phyloP scores from a whole-genome alignment of 2,113 vertebrate genomes.

The Lethenteron camtschaticum region DNA sequence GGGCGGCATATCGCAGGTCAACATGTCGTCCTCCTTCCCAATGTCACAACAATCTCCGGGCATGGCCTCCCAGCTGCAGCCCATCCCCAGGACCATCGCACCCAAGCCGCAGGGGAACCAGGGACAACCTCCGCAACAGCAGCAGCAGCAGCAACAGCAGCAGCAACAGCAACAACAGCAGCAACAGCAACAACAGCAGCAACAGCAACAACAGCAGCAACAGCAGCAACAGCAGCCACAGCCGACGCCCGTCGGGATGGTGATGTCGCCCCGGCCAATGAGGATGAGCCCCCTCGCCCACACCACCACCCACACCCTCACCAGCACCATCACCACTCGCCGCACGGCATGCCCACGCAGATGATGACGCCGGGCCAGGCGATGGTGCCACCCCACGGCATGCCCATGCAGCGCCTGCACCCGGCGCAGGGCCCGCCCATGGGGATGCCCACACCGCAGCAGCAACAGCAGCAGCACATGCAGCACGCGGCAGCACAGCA shows the following conservation, averaged over 20 bases:
- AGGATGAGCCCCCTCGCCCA: too few relatives aligned
- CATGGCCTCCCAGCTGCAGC: constrained; percentile 3
- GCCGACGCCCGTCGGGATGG: too few relatives aligned
- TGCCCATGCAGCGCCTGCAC: constrained; percentile 3
- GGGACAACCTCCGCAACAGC: not conserved
- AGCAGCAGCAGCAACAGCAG: not conserved
- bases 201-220: too few relatives aligned
- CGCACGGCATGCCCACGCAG: too few relatives aligned
- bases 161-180: too few relatives aligned
- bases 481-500: not conserved
- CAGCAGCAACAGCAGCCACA: too few relatives aligned
- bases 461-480: constrained; percentile 1
- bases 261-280: too few relatives aligned
- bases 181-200: too few relatives aligned
- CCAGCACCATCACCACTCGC: too few relatives aligned
- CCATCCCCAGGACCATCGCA: not conserved
- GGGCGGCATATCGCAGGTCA: not conserved
- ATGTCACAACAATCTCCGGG: constrained; percentile 4
- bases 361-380: too few relatives aligned
- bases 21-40: not conserved
- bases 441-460: not conserved
- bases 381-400: not conserved
- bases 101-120: not conserved
- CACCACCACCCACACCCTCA: too few relatives aligned
- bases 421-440: not conserved